A percentile compares a stretch with the other conserved stretches of the same genome.
These are phyloP conservation scores for Leptopilina boulardi DNA, from an alignment of 1,140 invertebrate species.

Conservation along the genomic window DNA sequence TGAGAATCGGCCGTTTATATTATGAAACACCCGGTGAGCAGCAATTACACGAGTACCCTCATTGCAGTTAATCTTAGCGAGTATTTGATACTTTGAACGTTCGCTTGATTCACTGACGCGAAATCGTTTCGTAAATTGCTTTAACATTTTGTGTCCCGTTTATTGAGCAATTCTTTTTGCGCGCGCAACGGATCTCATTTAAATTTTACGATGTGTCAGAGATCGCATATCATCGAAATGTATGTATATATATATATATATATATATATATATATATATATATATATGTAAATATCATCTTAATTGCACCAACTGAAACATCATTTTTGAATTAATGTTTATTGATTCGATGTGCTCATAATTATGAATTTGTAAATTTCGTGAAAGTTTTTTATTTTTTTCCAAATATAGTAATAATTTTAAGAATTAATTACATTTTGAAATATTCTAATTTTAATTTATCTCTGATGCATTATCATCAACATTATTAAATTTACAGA, in stretches of 20 bases:
- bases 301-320: neutral
- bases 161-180: slow-evolving; percentile 27
- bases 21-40: slow-evolving; percentile 17
- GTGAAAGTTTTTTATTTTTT: too few relatives aligned
- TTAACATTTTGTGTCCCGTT: slow-evolving; percentile 14
- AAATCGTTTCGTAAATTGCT: slow-evolving; percentile 27
- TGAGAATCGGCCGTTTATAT: slow-evolving; percentile 15
- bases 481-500: too few relatives aligned
- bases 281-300: neutral
- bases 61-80: slow-evolving; percentile 31
- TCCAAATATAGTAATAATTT: too few relatives aligned
- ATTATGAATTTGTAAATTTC: too few relatives aligned
- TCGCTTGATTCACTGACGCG: slow-evolving; percentile 25
- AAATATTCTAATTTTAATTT: too few relatives aligned
- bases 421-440: too few relatives aligned
- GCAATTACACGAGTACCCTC: slow-evolving; percentile 29
- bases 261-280: too few relatives aligned
- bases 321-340: neutral
- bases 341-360: too few relatives aligned
- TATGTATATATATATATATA: too few relatives aligned
- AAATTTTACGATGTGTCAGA: slow-evolving; percentile 12
- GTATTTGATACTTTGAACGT: slow-evolving; percentile 24
- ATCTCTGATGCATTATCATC: too few relatives aligned
- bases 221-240: neutral
- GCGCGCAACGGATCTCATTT: slow-evolving; percentile 10